A percentile compares a stretch with the other conserved stretches of the same genome.
Evolutionary conservation across 1,140 invertebrate genomes (phyloP).

Genomic region (Lucilia cuprina): DNA sequence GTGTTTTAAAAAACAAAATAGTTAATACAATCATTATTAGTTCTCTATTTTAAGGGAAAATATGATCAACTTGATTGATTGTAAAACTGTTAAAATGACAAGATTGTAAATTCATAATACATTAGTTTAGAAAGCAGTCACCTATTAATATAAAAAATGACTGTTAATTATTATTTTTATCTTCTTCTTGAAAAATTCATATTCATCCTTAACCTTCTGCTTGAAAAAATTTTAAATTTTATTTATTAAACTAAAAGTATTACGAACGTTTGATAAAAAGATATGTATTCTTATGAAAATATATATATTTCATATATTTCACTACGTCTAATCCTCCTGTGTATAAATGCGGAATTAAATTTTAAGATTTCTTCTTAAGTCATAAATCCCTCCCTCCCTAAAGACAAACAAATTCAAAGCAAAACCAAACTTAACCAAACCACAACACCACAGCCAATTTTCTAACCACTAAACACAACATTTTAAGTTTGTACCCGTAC

Average conservation of each 20-base stretch:
- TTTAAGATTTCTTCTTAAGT: background rate
- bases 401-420: background rate
- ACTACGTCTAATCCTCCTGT: background rate
- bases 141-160: background rate
- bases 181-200: background rate
- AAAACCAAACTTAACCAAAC: background rate
- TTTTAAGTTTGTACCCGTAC: too few species aligned
- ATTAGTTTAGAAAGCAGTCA: background rate
- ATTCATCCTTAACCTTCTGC: background rate
- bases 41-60: too few species aligned
- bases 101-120: background rate
- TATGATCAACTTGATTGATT: background rate
- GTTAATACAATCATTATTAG: too few species aligned
- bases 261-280: too few species aligned
- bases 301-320: background rate
- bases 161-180: background rate
- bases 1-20: too few species aligned
- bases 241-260: too few species aligned
- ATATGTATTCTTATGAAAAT: background rate
- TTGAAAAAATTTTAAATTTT: too few species aligned
- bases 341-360: background rate
- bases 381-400: background rate
- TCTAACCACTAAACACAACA: background rate
- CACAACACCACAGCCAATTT: background rate
- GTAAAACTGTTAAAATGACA: slow-evolving; percentile 2